These are phyloP conservation scores for Syngnathus floridae DNA, from an alignment of 2,113 vertebrate genomes.

Conservation along the genomic window DNA sequence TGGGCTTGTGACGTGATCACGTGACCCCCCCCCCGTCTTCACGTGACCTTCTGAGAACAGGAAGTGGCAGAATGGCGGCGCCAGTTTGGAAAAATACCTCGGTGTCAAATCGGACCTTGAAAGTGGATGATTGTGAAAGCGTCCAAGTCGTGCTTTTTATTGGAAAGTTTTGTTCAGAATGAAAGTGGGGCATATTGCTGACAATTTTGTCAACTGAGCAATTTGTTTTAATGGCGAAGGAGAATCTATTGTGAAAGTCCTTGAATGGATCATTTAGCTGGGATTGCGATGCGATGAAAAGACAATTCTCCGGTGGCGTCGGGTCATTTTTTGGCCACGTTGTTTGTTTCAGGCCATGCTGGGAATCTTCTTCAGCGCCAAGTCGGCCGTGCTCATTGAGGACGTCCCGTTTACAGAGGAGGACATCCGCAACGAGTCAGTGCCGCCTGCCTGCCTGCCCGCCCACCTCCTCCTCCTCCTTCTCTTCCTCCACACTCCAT, in stretches of 20 bases:
- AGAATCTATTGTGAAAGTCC: no score
- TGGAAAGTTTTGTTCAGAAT: no score
- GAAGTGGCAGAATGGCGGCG: not conserved
- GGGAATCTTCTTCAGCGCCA: conserved; percentile 87
- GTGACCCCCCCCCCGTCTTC: not conserved
- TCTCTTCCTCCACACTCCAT: not conserved
- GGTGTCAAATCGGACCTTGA: not conserved
- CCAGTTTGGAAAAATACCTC: no score
- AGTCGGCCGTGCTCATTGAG: conserved; percentile 86
- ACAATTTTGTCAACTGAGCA: no score
- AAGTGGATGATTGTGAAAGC: not conserved
- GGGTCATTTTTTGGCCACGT: not conserved
- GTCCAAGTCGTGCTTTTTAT: no score
- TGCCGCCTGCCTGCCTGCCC: not conserved
- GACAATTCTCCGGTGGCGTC: not conserved
- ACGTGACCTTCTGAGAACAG: not conserved
- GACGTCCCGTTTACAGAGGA: conserved; percentile 81
- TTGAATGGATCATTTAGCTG: not conserved
- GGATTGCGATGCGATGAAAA: no score
- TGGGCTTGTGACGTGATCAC: not conserved
- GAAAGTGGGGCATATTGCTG: no score
- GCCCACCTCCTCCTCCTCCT: no score
- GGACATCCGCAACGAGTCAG: conserved; percentile 79
- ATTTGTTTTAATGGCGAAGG: no score
- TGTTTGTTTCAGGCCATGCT: conserved; percentile 64